Percentiles rank a stretch among this genome's conserved stretches.
phyloP scores from a whole-genome alignment of 2,797 vertebrate genomes.

The Molossus molossus region DNA sequence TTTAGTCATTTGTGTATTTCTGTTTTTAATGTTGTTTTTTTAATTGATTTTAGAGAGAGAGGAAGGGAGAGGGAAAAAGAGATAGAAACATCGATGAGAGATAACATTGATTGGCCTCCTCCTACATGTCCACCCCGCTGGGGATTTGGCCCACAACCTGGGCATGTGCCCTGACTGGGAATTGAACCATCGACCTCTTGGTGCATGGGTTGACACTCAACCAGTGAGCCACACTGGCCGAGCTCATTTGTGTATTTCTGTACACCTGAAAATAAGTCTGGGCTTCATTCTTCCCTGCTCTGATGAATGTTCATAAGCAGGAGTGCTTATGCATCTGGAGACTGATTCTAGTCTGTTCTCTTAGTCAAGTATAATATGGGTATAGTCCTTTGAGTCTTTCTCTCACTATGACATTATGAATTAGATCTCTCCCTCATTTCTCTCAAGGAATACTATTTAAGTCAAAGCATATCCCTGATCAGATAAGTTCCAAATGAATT shows the following conservation, averaged over 20 bases:
- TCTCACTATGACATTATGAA: background rate
- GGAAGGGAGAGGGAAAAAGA: too few species aligned
- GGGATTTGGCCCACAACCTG: too few species aligned
- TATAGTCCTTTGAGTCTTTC: background rate
- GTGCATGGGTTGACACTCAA: too few species aligned
- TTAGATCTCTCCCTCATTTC: slow-evolving; percentile 20
- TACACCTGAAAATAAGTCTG: slow-evolving; percentile 6
- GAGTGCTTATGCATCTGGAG: background rate
- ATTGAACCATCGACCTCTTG: too few species aligned
- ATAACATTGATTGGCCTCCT: too few species aligned
- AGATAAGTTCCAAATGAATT: background rate
- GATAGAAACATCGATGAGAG: too few species aligned
- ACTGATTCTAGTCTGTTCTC: slow-evolving; percentile 32
- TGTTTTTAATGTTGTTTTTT: too few species aligned
- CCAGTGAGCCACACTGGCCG: too few species aligned
- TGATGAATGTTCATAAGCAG: background rate
- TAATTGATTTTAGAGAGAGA: too few species aligned
- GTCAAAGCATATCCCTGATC: background rate
- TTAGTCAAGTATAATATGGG: background rate
- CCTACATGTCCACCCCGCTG: too few species aligned
- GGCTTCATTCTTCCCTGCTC: background rate
- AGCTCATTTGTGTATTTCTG: background rate
- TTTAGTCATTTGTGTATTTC: background rate
- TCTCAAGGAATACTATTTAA: slow-evolving; percentile 12
- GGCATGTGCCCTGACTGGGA: too few species aligned